These are phyloP conservation scores for Eospalax fontanierii DNA, from an alignment of 2,797 vertebrate genomes.

Conservation along the genomic window DNA sequence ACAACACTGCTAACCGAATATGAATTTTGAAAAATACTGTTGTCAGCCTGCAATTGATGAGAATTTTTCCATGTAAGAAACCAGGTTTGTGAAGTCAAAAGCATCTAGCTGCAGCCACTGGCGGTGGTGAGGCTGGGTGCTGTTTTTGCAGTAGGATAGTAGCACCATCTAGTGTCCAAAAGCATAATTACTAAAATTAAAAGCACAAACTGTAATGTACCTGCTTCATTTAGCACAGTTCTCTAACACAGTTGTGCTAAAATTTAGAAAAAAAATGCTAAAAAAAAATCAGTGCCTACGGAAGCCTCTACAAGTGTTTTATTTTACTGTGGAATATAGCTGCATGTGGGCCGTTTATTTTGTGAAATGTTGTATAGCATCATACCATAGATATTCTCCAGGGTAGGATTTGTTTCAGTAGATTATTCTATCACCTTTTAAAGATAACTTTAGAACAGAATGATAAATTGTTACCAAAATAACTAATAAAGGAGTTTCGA, in stretches of 20 bases:
- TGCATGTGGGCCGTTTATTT: background rate
- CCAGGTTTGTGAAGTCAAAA: too few species aligned
- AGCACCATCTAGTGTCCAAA: conserved; percentile 85
- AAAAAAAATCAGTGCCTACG: background rate
- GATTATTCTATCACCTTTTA: background rate
- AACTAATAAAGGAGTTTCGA: background rate
- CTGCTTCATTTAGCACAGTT: background rate
- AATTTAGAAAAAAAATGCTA: background rate
- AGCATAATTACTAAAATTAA: background rate
- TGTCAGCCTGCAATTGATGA: too few species aligned
- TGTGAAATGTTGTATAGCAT: background rate
- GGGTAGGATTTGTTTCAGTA: background rate
- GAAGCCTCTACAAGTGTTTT: background rate
- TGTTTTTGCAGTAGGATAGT: conserved; percentile 45
- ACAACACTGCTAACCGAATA: background rate
- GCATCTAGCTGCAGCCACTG: too few species aligned
- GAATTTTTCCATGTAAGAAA: too few species aligned
- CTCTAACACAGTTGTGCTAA: background rate
- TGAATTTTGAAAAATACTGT: background rate
- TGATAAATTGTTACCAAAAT: background rate
- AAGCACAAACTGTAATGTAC: background rate
- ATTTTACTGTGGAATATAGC: background rate
- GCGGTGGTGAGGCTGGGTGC: too few species aligned
- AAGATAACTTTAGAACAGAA: conserved; percentile 11
- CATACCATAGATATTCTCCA: background rate